These are phyloP conservation scores for Phoenicopterus ruber DNA, from an alignment of 2,113 vertebrate species.

Conservation along the genomic window DNA sequence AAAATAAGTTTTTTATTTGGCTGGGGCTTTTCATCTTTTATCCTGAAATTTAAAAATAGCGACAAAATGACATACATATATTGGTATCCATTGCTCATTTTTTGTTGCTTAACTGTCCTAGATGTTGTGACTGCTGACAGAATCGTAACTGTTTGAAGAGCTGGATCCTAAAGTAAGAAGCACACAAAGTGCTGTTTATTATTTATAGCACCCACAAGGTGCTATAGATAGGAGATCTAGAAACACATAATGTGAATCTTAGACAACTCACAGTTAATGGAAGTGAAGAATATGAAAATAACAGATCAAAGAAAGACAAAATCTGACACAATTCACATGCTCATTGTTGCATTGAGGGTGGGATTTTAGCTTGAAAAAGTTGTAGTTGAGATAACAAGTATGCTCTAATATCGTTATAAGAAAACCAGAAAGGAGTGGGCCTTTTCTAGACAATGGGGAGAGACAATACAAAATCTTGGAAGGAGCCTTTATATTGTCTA, in stretches of 20 bases:
- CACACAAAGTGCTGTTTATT: neutral
- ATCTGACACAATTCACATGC: neutral
- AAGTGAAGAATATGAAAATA: neutral
- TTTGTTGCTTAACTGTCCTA: neutral
- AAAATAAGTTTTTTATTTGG: neutral
- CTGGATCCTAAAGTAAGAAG: neutral
- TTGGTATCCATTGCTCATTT: neutral
- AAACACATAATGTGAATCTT: neutral
- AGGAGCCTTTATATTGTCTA: neutral
- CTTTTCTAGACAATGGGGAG: neutral
- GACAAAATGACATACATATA: neutral
- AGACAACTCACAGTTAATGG: neutral
- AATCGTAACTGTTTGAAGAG: neutral
- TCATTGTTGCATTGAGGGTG: neutral
- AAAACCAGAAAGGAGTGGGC: neutral
- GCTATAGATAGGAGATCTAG: neutral
- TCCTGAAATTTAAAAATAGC: neutral
- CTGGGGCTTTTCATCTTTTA: neutral
- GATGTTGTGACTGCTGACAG: neutral
- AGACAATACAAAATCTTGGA: neutral
- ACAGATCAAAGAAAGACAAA: neutral
- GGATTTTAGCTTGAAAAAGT: neutral
- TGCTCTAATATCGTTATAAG: neutral
- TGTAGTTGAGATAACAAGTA: neutral
- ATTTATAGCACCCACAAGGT: neutral